Evolutionary conservation across 2,113 vertebrate genomes (phyloP), one percentile per base, ranked within the genome.

Genomic region (Clarias macrocephalus): DNA sequence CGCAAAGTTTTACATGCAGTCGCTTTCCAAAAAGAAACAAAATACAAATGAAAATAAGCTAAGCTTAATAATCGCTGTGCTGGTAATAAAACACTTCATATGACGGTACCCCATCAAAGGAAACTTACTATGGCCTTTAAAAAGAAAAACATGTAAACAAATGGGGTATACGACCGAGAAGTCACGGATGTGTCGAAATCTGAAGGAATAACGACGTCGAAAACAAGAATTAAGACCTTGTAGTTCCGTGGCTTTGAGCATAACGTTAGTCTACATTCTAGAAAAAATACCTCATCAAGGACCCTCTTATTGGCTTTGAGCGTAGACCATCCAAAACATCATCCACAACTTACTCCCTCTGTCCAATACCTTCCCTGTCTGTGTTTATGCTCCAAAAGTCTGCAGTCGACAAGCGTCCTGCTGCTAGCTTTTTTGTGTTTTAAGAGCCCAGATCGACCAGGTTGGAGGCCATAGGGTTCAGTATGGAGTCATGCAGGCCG

Each of bases 391-490:
- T 93, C 92, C 91, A 92, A 90, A 90, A 93, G 93, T 93, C 62
- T 85, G 84, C 75, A 90, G 82, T 86, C 63, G 80, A 88, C 65
- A 80, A 85, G 75, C 84, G 86, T 90, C 89, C 89, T 84, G 84
- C 57, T 88, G 85, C 77, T 52, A 62, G 52, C 33, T 82, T 83
- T 87, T 90, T 92, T 83, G 48, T 76, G 85, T 86, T 95, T 97
- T 99, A 99, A 88, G 98, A 99, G 93, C 98, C 98, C 68, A 99
- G 95, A 94, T 99, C 98, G 90, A 99, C 98, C 89, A 99, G 92
- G 91, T 98, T 99, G 89, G 98, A 98, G 62, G 98, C 99, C 98
- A 99, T 99, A 92, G 98, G 96, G 95, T 99, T 99, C 94, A 99
- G 97, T 93, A 99, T 99, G 93, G 96, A 96, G 96, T 99, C 98